Evolutionary conservation across 2,797 vertebrate species (phyloP), one percentile per base, ranked within the genome.

Genomic region (Pyrocephalus nanus): DNA sequence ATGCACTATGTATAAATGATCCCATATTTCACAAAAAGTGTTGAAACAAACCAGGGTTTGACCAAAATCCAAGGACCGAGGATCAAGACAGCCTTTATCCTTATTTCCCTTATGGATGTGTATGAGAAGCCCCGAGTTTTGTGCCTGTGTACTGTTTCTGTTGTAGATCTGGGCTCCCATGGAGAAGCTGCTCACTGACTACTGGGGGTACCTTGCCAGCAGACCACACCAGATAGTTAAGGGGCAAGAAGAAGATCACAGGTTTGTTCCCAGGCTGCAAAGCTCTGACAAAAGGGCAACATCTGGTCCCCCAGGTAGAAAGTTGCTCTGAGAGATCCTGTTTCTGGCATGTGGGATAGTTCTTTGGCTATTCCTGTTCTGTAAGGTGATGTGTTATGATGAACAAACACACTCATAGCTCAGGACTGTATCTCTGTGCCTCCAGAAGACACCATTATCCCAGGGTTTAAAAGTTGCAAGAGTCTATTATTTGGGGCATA

Each of bases 331-430:
- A 71, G 34, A 48, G 8, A 26, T 0, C 0, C 21, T 17, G 16
- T 40, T 92, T 64, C 27, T 66, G 19, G 32, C 26, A 61, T 0
- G 0, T 0, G 1, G 54, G 26, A 42, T 22, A 45, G 19, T 4
- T 73, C 53, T 83, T 81, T 0, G 1, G 27, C 43, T 69, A 2
- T 58, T 88, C 11, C n/a, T 51, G 0, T 26, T 51, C 48, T 67
- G 29, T 22, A 53, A 51, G n/a, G 48, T 62, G 38, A 30, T 62
- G 23, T 43, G 21, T 47, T 58, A 23, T 3, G 17, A 43, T 67
- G 61, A 40, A 36, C 13, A 66, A 42, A 38, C 18, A n/a, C 48
- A 16, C 10, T 32, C 1, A 2, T 29, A 65, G 32, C 42, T 70
- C 61, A 42, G 57, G 34, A 32, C 29, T 66, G 13, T n/a, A 17